phyloP scores from a whole-genome alignment of 2,797 vertebrate genomes.

The Gallinago nigripennis region DNA sequence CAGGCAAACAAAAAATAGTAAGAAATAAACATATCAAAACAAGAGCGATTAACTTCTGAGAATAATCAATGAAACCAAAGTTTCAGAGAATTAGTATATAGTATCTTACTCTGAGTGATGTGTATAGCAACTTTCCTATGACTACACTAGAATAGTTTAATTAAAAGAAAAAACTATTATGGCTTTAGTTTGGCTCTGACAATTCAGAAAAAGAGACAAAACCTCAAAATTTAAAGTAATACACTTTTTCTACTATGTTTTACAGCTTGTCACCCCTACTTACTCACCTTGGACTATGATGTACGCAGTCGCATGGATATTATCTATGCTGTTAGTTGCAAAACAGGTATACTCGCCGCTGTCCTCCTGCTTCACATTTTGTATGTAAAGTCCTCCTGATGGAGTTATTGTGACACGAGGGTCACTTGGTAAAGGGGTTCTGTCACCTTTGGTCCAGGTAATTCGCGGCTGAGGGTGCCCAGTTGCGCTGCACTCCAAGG shows the following conservation, averaged over 20 bases:
- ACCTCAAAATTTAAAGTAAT: neutral
- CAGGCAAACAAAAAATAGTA: neutral
- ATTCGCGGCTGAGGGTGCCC: constrained; percentile 92
- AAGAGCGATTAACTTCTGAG: neutral
- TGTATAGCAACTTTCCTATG: neutral
- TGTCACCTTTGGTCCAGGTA: constrained; percentile 92
- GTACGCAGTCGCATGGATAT: constrained; percentile 89
- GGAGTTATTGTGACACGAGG: constrained; percentile 90
- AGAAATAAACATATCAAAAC: neutral
- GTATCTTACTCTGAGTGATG: neutral
- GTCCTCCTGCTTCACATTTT: constrained; percentile 88
- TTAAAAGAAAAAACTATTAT: neutral
- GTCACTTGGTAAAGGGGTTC: constrained; percentile 86
- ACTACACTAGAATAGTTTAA: neutral
- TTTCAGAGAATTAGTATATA: neutral
- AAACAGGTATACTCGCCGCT: constrained; percentile 94
- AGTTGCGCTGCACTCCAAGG: constrained; percentile 93
- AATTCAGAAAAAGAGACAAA: neutral
- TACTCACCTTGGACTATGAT: constrained; percentile 94
- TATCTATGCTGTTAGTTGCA: constrained; percentile 91
- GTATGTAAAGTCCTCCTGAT: constrained; percentile 93
- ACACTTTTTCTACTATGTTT: neutral
- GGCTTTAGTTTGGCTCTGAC: neutral
- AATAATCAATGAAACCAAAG: neutral
- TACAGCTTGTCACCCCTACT: neutral